Evolutionary conservation across 1,140 invertebrate species (phyloP), one percentile per base, ranked within the genome.

Genomic region (Battus philenor): DNA sequence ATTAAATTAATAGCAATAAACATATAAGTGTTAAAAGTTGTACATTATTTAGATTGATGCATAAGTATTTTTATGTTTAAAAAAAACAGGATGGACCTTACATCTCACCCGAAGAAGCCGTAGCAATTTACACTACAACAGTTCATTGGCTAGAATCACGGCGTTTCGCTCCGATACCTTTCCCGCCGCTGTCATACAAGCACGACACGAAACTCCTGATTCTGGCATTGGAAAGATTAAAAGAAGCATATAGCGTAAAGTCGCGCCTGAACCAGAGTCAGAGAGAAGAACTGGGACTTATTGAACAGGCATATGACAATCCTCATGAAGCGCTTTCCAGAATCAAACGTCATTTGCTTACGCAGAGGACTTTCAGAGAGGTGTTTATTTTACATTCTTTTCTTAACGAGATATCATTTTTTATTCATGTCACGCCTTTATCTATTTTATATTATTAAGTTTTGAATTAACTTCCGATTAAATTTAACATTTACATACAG

Each of bases 261-360:
- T 99, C 97, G 2, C 89, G 98, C 18, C 78, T 99, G 30, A 99
- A 99, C 87, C 98, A 99, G 85, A 99, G 97, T 66, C 98, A 99
- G 86, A 88, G 98, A 61, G 98, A 99, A 87, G 98, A 99, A 80
- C 81, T 99, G 10, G 98, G 98, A 10, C 87, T 99, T 1, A 99
- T 99, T 66, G 98, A 99, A 85, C 98, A 99, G 80, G 98, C 98
- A 0, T 99, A 99, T 73, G 98, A 99, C 78, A 99, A 99, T 89
- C 98, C 98, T 43, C 98, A 99, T 62, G 98, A 99, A 82, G 98
- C 98, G 1, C 81, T 99, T 32, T 99, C 98, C 0, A 93, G 98
- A 68, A 99, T 99, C 60, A 99, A 99, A 79, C 95, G 98, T 91
- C 98, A 99, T 87, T 88, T 99, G 58, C 87, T 99, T 0, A 99